phyloP scores from a whole-genome alignment of 2,113 vertebrate species.

The Triplophysa tibetana region DNA sequence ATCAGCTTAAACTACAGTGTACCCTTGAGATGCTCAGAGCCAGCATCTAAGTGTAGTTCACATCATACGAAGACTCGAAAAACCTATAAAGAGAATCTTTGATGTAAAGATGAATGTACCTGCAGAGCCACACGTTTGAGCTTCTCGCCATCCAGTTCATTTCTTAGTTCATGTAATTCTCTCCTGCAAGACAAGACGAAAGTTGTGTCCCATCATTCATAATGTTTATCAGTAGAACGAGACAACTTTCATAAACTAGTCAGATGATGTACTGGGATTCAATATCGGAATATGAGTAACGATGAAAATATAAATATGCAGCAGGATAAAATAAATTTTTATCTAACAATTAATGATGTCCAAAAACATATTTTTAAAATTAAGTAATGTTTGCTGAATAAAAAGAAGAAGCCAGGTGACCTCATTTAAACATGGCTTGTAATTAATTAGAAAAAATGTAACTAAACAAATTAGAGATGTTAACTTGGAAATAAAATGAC shows the following conservation, averaged over 20 bases:
- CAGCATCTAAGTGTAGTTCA: not conserved
- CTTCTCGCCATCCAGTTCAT: slow-evolving; percentile 88
- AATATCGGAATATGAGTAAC: no score
- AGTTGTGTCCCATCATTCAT: not conserved
- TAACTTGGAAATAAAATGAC: no score
- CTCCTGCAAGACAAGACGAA: slow-evolving; percentile 74
- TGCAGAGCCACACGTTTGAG: slow-evolving; percentile 81
- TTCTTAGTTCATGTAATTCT: slow-evolving; percentile 86
- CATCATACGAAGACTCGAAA: not conserved
- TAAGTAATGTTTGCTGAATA: no score
- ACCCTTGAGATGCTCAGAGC: not conserved
- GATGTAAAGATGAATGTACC: slow-evolving; percentile 71
- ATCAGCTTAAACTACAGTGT: not conserved
- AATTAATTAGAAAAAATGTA: no score
- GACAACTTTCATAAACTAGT: not conserved
- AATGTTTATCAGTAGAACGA: not conserved
- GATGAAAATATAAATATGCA: no score
- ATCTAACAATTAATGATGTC: no score
- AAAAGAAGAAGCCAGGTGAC: no score
- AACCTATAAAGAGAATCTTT: not conserved
- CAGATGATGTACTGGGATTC: not conserved
- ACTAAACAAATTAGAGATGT: no score
- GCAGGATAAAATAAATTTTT: no score
- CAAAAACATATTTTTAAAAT: no score
- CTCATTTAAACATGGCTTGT: no score